Base-by-base conservation (phyloP, 2,888 invertebrate species). In the Chloroclysta siterata region DNA sequence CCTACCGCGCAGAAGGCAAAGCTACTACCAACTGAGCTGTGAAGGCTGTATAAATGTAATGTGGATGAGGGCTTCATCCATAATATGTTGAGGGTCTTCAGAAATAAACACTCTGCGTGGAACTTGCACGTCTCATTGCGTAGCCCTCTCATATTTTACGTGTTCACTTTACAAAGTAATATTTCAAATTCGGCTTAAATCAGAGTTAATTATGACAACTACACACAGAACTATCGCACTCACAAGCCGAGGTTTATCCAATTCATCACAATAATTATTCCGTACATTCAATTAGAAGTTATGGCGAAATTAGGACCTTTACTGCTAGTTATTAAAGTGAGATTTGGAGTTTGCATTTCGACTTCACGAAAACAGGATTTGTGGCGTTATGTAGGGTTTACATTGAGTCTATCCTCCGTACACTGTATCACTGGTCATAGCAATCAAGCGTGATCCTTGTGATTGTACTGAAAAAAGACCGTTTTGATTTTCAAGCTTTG, bases 241-340 rank as follows among this genome's bases (percentile, higher is more conserved):
- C 22, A 41, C 29, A 39, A 44, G 41, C 33, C 53, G 22, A 47
- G 42, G 48, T 53, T 57, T 44, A 53, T 63, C 62, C 57, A 63
- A 63, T 57, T 63, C 47, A 61, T 58, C 54, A 61, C 58, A 53
- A 65, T 61, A 65, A 65, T 61, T 52, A 60, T 50, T 36, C 53
- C 57, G 57, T 53, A 53, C 65, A 60, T 60, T 60, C 53, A 53
- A 65, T 65, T 57, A 51, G 52, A 57, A 65, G 44, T 60, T 57
- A 53, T 52, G 52, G 39, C 29, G 17, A 46, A 65, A 65, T 57
- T 65, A 60, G 53, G 13, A 57, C 52, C 53, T 58, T 56, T 22
- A 22, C 46, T 39, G 47, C 51, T 47, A 41, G 60, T 60, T 57
- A 57, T 53, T 46, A 57, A 51, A 52, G 56, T 33, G 28, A 14